Conservation (phyloP, 2,113 vertebrate species). For the Tragelaphus buxtoni region DNA sequence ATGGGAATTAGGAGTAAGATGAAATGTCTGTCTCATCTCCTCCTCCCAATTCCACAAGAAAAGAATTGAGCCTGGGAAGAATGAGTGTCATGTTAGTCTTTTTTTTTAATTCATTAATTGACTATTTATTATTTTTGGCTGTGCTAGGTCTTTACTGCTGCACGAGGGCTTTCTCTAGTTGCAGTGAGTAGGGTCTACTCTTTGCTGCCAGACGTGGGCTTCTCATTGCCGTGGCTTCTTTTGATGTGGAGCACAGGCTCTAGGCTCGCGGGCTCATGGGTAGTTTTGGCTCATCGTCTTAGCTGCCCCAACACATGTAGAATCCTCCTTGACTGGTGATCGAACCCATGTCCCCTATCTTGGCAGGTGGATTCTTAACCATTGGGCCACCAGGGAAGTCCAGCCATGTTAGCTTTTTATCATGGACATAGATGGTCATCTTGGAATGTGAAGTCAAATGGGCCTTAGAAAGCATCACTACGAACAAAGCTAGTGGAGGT, state of each 20-base stretch:
- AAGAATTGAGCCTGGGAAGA: not conserved
- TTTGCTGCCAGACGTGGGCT: not conserved
- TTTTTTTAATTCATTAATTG: not conserved
- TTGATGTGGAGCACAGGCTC: not conserved
- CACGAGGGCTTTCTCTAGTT: not conserved
- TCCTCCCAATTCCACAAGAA: not conserved
- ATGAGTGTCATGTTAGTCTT: not conserved
- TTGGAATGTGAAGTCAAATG: too few relatives aligned
- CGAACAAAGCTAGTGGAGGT: too few relatives aligned
- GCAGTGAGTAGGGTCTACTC: not conserved
- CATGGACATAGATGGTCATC: not conserved
- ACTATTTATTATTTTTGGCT: not conserved
- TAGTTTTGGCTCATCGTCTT: not conserved
- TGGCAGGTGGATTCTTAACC: not conserved
- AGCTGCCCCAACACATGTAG: not conserved
- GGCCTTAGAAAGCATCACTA: too few relatives aligned
- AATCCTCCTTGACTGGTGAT: not conserved
- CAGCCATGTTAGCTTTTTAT: not conserved
- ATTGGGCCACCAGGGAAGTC: not conserved
- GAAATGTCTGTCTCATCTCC: not conserved
- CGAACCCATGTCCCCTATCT: not conserved
- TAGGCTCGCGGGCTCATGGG: not conserved
- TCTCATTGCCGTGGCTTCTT: not conserved
- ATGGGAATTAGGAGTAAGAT: not conserved
- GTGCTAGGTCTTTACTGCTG: not conserved